Evolutionary conservation across 2,113 vertebrate genomes (phyloP).

Genomic region (Mungos mungo): DNA sequence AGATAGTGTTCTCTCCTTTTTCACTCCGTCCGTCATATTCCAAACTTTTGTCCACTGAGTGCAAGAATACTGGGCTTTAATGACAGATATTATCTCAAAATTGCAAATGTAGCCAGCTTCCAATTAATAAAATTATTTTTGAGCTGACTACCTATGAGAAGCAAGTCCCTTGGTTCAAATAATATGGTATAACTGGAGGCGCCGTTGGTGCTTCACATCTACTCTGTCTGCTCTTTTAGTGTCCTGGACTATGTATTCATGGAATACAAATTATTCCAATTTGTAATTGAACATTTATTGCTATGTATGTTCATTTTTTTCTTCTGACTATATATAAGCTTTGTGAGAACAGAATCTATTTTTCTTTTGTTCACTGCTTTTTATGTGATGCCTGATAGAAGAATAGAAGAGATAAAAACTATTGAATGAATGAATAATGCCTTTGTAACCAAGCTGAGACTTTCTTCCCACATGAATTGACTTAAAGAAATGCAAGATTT

Average conservation of each 20-base stretch:
- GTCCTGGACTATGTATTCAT: neutral
- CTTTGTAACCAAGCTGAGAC: neutral
- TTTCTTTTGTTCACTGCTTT: neutral
- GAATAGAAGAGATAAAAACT: neutral
- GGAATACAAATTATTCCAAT: neutral
- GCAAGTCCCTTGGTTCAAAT: neutral
- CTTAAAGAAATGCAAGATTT: neutral
- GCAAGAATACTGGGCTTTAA: neutral
- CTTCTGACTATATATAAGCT: neutral
- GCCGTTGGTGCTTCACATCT: fast-evolving
- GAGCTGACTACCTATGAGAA: neutral
- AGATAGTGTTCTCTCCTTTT: no score
- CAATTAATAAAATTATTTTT: neutral
- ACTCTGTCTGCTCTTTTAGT: neutral
- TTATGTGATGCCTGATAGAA: neutral
- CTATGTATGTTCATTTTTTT: neutral
- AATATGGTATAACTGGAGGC: neutral
- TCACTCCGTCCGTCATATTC: neutral
- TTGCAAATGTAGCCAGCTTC: neutral
- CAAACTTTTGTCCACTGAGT: neutral
- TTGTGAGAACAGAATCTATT: neutral
- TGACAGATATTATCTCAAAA: neutral
- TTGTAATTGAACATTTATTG: neutral
- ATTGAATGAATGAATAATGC: neutral
- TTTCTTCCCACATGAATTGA: neutral